Percentiles rank a stretch among this genome's conserved stretches.
phyloP scores from a whole-genome alignment of 2,797 vertebrate genomes.

The Argya squamiceps region DNA sequence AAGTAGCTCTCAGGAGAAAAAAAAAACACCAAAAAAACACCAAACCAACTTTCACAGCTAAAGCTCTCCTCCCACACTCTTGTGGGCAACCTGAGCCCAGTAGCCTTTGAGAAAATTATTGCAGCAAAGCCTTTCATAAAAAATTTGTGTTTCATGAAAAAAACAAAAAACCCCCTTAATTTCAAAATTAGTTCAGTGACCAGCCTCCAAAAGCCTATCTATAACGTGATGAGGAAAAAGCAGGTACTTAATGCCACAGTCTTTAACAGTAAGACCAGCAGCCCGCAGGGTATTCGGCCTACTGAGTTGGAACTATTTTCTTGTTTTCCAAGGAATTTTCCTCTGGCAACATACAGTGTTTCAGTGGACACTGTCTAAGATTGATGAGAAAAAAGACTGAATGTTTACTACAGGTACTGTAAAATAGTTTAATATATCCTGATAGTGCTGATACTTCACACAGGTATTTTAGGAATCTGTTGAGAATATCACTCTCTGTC shows the following conservation, averaged over 20 bases:
- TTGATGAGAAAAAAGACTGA: constrained; percentile 61
- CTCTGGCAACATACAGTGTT: constrained; percentile 61
- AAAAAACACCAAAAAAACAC: too few species aligned
- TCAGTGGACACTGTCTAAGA: constrained; percentile 65
- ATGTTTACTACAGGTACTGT: background rate
- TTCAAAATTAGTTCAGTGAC: background rate
- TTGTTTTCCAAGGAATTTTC: constrained; percentile 33
- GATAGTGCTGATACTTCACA: background rate
- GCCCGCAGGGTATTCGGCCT: background rate
- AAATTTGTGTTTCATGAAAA: background rate
- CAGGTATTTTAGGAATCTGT: background rate
- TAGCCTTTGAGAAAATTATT: background rate
- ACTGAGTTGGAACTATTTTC: background rate
- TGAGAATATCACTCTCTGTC: accelerated
- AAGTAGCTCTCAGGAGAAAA: background rate
- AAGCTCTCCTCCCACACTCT: background rate
- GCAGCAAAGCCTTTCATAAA: background rate
- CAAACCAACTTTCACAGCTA: background rate
- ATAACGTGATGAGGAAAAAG: background rate
- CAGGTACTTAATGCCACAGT: background rate
- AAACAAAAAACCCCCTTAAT: background rate
- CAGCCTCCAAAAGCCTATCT: background rate
- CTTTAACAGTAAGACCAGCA: background rate
- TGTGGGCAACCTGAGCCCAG: background rate
- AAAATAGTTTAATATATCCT: background rate